Conservation (phyloP, 2,888 invertebrate genomes). For the Dynastes tityus region DNA sequence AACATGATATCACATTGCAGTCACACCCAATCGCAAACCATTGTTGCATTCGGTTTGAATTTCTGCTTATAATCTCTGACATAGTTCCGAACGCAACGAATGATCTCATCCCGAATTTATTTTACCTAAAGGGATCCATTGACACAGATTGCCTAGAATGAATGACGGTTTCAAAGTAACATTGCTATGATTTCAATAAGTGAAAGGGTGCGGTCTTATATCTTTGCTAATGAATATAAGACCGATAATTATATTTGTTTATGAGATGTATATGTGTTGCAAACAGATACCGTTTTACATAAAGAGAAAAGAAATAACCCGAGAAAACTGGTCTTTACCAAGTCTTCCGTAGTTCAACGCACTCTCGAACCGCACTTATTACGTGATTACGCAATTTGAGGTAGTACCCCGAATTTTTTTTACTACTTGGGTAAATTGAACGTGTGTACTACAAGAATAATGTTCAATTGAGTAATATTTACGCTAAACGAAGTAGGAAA, state of each 20-base stretch:
- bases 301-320: not conserved
- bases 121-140: slow-evolving; percentile 26
- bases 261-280: not conserved
- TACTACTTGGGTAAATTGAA: not conserved
- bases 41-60: too few relatives aligned
- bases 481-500: too few relatives aligned
- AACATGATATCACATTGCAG: too few relatives aligned
- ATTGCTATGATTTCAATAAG: not conserved
- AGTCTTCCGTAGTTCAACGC: not conserved
- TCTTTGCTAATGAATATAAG: too few relatives aligned
- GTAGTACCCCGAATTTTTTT: not conserved
- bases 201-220: not conserved
- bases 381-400: not conserved
- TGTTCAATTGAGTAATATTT: too few relatives aligned
- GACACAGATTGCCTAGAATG: slow-evolving; percentile 21
- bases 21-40: too few relatives aligned
- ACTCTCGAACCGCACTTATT: not conserved
- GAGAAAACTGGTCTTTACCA: not conserved
- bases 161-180: slow-evolving; percentile 16
- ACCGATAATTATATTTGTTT: too few relatives aligned
- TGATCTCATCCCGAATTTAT: slow-evolving; percentile 24
- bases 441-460: too few relatives aligned
- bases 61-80: slow-evolving; percentile 3
- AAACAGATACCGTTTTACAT: not conserved
- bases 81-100: not conserved